Evolutionary conservation across 1,140 invertebrate genomes (phyloP), one percentile per base, ranked within the genome.

Genomic region (Drosophila takahashii): DNA sequence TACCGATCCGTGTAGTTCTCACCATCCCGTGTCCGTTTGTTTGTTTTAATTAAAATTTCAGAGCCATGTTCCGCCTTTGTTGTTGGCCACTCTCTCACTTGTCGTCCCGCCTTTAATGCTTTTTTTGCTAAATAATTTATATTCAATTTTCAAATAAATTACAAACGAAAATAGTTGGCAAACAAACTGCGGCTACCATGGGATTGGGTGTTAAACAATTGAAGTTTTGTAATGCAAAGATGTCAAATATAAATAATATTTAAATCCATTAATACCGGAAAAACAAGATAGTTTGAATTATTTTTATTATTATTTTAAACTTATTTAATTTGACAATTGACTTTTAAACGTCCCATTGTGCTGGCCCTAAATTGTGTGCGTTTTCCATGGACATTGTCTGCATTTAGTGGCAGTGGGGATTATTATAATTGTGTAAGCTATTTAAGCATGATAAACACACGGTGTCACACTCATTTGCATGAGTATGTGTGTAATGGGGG

Each of bases 101-200:
- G 26, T 60, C 52, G 18, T 57, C 52, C 26, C n/a, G 54, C 22
- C 57, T 61, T 69, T 73, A 60, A 47, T 70, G 62, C 45, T 75
- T 75, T 83, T 83, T 83, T 67, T 53, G 57, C 22, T 81, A 79
- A 71, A 87, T 86, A 87, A 86, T 86, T 86, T 78, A 85, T 85
- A 86, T 86, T 86, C 58, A 86, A 86, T 86, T 86, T 81, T 78
- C 65, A 75, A 86, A 78, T 86, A 81, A 86, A 86, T 86, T 86
- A 75, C 77, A 64, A 86, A 71, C 69, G 77, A 86, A 86, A 86
- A 80, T 62, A 64, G 65, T 84, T 83, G 47, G 37, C 60, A 56
- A 52, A 78, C 69, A 74, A 48, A 66, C 50, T 42, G 32, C 50
- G 27, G 26, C 32, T 29, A 58, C 32, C 57, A 66, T 70, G 66